phyloP scores from a whole-genome alignment of 1,140 invertebrate species.

The Orchestia grillus region DNA sequence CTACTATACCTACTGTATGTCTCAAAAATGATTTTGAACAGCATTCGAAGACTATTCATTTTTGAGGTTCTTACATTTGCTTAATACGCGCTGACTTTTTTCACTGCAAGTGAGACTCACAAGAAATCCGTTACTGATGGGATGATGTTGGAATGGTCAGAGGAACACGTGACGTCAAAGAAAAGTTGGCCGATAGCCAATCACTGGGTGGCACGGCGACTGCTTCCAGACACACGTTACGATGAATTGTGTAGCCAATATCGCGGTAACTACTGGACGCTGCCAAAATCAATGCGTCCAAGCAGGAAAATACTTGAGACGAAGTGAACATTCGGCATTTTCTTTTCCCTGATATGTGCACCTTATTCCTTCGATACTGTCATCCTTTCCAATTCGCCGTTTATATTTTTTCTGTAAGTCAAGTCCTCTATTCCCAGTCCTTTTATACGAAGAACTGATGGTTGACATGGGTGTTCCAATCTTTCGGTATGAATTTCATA shows the following conservation, averaged over 20 bases:
- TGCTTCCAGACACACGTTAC: background rate
- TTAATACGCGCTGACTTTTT: background rate
- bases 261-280: background rate
- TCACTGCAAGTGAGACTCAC: background rate
- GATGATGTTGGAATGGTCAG: background rate
- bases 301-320: background rate
- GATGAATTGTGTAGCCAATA: background rate
- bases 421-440: background rate
- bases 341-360: background rate
- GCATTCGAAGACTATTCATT: background rate
- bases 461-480: background rate
- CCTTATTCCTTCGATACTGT: background rate
- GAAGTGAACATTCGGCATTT: background rate
- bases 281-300: background rate
- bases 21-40: too few species aligned
- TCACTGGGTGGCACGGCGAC: background rate
- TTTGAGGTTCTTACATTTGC: background rate
- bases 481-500: background rate
- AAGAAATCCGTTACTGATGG: background rate
- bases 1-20: too few species aligned
- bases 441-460: background rate
- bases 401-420: background rate
- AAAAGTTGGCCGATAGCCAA: background rate
- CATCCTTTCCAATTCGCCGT: background rate
- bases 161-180: background rate